Conservation (phyloP, 1,140 invertebrate species). For the Pseudomyrmex sp. region DNA sequence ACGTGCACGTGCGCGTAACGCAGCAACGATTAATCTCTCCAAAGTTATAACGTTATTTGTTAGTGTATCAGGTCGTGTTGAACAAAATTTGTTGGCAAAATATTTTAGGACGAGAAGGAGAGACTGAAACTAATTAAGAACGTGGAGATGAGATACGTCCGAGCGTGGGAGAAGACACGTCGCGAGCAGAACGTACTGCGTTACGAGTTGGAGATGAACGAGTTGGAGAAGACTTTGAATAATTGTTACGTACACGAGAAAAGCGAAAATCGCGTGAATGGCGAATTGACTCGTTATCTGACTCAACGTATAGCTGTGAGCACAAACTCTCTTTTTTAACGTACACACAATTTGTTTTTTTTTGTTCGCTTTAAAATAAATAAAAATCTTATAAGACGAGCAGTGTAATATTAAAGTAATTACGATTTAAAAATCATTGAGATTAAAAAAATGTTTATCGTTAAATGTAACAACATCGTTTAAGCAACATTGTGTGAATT, state of each 20-base stretch:
- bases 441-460: constrained; percentile 8
- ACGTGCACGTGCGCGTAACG: not conserved
- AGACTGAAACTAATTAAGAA: constrained; percentile 74
- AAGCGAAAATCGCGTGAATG: constrained; percentile 75
- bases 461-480: constrained; percentile 24
- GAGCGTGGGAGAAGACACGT: constrained; percentile 77
- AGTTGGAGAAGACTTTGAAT: constrained; percentile 70
- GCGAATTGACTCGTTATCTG: constrained; percentile 76
- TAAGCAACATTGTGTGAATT: constrained; percentile 1
- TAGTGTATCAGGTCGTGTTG: not conserved
- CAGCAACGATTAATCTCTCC: constrained; percentile 17
- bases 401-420: not conserved
- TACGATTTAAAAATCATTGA: constrained; percentile 10
- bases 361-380: not conserved
- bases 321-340: not conserved
- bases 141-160: constrained; percentile 76
- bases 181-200: constrained; percentile 75
- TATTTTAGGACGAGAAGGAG: constrained; percentile 75
- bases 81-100: constrained; percentile 42
- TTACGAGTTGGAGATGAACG: constrained; percentile 69
- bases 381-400: not conserved
- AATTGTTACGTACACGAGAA: constrained; percentile 71
- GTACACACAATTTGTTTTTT: not conserved
- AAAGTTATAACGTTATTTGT: constrained; percentile 21
- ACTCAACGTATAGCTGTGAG: constrained; percentile 75